phyloP scores from a whole-genome alignment of 2,113 vertebrate species.

The Psilopsiagon aymara region DNA sequence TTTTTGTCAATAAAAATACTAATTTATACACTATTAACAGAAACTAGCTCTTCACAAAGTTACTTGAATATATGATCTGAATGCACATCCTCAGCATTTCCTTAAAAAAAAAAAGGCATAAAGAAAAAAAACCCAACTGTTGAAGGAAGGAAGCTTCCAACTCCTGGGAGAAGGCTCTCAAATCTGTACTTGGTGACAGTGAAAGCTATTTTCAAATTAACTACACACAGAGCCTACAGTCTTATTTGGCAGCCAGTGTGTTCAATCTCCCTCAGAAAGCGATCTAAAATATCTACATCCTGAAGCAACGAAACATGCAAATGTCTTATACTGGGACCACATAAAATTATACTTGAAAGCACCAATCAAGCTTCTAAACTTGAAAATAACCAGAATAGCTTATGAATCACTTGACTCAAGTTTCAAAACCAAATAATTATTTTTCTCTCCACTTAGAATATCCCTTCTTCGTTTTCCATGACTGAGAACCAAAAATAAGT shows the following conservation, averaged over 20 bases:
- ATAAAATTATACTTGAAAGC: background rate
- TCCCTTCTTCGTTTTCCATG: background rate
- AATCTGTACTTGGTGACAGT: background rate
- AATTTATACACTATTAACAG: background rate
- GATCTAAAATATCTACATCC: background rate
- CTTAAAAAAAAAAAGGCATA: background rate
- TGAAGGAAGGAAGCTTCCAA: background rate
- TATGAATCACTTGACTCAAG: background rate
- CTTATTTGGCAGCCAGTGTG: background rate
- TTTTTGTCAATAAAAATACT: background rate
- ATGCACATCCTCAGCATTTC: background rate
- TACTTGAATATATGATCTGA: background rate
- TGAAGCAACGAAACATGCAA: background rate
- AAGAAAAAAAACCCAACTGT: rapidly evolving
- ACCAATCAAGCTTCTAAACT: background rate
- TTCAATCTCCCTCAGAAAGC: background rate
- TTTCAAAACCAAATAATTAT: background rate
- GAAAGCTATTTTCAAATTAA: background rate
- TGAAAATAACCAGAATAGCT: background rate
- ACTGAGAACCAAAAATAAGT: background rate
- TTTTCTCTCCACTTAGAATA: background rate
- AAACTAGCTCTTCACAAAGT: background rate
- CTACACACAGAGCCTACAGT: background rate
- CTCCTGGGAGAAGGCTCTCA: background rate
- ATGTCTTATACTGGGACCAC: background rate